phyloP scores from a whole-genome alignment of 2,797 vertebrate species.

The Tokudaia tokunoshimensis region DNA sequence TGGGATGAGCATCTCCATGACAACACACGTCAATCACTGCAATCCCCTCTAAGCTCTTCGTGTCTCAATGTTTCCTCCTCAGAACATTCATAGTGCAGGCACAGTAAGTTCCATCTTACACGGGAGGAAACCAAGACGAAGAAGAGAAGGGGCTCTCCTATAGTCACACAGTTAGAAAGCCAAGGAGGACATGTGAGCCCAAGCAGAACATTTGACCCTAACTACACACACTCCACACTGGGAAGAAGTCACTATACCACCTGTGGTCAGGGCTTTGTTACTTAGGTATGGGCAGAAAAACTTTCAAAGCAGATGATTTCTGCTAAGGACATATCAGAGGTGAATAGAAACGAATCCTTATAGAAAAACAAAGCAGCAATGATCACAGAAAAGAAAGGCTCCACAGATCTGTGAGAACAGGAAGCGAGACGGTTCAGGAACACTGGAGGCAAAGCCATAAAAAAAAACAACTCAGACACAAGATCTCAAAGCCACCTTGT shows the following conservation, averaged over 20 bases:
- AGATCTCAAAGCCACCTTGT: background rate
- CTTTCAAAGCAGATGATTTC: background rate
- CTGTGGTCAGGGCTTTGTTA: background rate
- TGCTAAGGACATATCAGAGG: background rate
- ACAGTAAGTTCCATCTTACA: background rate
- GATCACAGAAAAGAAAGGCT: background rate
- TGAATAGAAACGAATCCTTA: background rate
- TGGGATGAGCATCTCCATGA: background rate
- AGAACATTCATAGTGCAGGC: background rate
- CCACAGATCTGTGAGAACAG: background rate
- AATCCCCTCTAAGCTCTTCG: background rate
- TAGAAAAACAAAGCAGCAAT: slow-evolving; percentile 21
- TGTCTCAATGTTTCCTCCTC: background rate
- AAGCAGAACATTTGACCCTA: background rate
- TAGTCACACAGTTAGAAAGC: background rate
- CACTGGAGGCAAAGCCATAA: background rate
- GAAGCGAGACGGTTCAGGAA: background rate
- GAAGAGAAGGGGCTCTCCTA: background rate
- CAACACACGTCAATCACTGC: background rate
- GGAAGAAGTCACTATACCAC: background rate
- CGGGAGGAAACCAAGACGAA: background rate
- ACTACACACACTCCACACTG: background rate
- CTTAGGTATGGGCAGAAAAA: background rate
- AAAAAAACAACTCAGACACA: background rate
- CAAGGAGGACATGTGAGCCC: background rate